Base-by-base conservation (phyloP, 1,140 invertebrate genomes). In the Druon quercuslanigerum region DNA sequence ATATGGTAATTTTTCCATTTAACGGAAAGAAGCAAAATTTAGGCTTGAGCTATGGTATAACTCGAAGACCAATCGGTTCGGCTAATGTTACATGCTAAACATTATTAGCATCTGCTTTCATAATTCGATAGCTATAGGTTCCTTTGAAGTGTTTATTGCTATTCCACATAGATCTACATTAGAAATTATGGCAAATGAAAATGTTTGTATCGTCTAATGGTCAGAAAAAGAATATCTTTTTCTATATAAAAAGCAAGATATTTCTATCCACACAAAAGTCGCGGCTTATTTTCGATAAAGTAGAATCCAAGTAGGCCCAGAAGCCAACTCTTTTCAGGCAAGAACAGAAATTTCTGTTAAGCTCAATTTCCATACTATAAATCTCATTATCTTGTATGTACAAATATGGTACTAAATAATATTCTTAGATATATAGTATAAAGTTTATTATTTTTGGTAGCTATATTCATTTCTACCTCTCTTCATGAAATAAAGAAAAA, bases 61-160 rank as follows among this genome's bases (percentile, higher is more conserved):
- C 77, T 9, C 74, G 25, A 3, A 16, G 3, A 20, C 33, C 52
- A 50, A 83, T 83, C 16, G 81, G 81, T 70, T 80, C 73, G 14
- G 16, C 50, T 25, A 80, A 74, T 51, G 0, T 70, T 25, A 73
- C 25, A 6, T 3, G 17, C 51, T 76, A 73, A 0, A 5, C 66
- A 79, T 73, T 11, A 52, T 77, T 73, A 54, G 33, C 75, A 8
- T n/a, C 78, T n/a, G 82, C 78, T 17, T 80, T 75, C 51, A 95
- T 91, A 82, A 93, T 94, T 57, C 92, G 91, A 86, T 94, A 96
- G 17, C 93, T 94, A 85, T 96, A 96, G 0, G 94, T 93, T 52
- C 96, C 95, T 78, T 92, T 87, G 74, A 94, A 94, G 86, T 94
- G 91, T 3, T 93, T 92, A 92, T 97, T 94, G 0, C 90, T 92